Percentiles rank a stretch among this genome's conserved stretches.
These are phyloP conservation scores for Anarrhichthys ocellatus DNA, from an alignment of 2,113 vertebrate genomes.

Conservation along the genomic window DNA sequence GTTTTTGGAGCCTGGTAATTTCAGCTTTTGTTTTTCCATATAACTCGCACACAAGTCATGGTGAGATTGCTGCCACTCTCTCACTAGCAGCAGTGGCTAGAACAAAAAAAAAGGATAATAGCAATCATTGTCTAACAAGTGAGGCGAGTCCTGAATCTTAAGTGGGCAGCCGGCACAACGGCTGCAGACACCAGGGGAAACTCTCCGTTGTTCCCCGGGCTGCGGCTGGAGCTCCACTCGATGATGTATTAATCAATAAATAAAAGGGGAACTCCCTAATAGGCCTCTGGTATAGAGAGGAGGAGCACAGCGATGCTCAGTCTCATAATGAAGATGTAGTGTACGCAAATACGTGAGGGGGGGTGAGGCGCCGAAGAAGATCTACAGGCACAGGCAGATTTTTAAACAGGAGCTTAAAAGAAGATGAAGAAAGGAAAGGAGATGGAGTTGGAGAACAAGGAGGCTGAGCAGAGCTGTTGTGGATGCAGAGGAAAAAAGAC, in stretches of 20 bases:
- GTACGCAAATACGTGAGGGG: conserved; percentile 6
- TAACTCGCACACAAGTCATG: background rate
- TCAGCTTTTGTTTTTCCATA: background rate
- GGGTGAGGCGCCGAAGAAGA: conserved; percentile 1
- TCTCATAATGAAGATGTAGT: conserved; percentile 43
- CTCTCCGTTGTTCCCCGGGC: conserved; percentile 18
- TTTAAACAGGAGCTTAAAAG: conserved; percentile 21
- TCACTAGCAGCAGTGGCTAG: background rate
- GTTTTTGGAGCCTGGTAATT: conserved; percentile 16
- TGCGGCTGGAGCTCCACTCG: conserved; percentile 33
- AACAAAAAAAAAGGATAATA: conserved; percentile 31
- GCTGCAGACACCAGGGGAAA: conserved; percentile 29
- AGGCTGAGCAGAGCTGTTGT: background rate
- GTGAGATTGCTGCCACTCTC: conserved; percentile 4
- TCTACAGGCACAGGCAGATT: conserved; percentile 3
- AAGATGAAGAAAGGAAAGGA: background rate
- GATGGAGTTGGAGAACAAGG: background rate
- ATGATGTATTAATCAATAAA: conserved; percentile 63
- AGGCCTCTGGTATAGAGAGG: conserved; percentile 26
- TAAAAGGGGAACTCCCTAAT: conserved; percentile 47
- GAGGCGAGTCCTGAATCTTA: conserved; percentile 45
- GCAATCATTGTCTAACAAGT: conserved; percentile 55
- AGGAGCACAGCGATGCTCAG: background rate
- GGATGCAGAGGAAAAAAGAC: background rate
- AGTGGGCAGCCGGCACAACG: conserved; percentile 43